phyloP scores from a whole-genome alignment of 1,140 invertebrate species.

The Arion vulgaris region DNA sequence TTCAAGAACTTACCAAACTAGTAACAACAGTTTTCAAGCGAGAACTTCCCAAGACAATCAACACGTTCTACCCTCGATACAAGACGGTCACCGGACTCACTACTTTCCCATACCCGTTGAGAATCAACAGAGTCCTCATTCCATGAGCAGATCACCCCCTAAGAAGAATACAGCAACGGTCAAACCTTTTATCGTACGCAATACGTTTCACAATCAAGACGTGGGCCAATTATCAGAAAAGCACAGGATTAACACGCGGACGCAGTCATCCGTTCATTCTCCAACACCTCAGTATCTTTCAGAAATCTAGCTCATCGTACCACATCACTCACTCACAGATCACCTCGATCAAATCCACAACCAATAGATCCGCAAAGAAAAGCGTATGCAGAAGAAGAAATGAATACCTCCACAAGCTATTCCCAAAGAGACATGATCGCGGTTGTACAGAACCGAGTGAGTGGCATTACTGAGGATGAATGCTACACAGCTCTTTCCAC shows the following conservation, averaged over 20 bases:
- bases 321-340: neutral
- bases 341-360: slow-evolving; percentile 8
- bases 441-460: slow-evolving; percentile 65
- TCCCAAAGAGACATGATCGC: slow-evolving; percentile 62
- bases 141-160: slow-evolving; percentile 33
- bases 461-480: slow-evolving; percentile 73
- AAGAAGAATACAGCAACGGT: slow-evolving; percentile 58
- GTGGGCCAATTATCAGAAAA: slow-evolving; percentile 59
- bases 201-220: slow-evolving; percentile 11
- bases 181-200: slow-evolving; percentile 60
- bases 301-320: neutral
- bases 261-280: neutral
- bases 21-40: neutral
- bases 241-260: slow-evolving; percentile 18
- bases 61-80: slow-evolving; percentile 64
- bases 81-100: slow-evolving; percentile 70
- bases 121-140: slow-evolving; percentile 23
- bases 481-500: slow-evolving; percentile 76
- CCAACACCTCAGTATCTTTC: slow-evolving; percentile 13
- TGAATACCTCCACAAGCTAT: slow-evolving; percentile 42
- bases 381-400: neutral
- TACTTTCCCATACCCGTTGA: slow-evolving; percentile 70
- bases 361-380: neutral
- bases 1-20: slow-evolving; percentile 58
- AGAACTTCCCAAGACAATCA: slow-evolving; percentile 39